Evolutionary conservation across 2,888 invertebrate species (phyloP).

Genomic region (Polydrusus tereticollis): DNA sequence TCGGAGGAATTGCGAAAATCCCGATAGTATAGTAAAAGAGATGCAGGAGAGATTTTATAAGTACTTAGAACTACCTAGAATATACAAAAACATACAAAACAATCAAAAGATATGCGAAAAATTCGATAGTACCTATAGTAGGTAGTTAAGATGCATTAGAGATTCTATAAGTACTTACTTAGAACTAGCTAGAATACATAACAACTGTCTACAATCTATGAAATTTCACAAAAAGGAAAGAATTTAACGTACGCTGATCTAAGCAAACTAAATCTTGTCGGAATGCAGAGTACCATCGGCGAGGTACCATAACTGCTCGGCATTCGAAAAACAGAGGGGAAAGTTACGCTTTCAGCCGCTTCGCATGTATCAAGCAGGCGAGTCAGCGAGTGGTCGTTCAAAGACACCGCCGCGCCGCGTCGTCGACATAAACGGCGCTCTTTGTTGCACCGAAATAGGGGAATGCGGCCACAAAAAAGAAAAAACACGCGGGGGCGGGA

Average conservation of each 20-base stretch:
- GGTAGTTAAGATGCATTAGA: no score
- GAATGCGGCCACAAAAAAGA: constrained; percentile 61
- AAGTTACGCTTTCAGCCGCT: neutral
- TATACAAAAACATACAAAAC: no score
- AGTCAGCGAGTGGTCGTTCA: constrained; percentile 35
- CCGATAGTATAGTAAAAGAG: no score
- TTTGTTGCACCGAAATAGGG: constrained; percentile 64
- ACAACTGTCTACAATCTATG: no score
- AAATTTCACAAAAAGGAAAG: neutral
- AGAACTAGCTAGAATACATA: no score
- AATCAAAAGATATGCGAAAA: no score
- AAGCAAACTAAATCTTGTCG: neutral
- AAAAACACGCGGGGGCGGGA: constrained; percentile 56
- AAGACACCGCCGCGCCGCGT: constrained; percentile 57
- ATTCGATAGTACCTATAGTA: no score
- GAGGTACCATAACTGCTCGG: neutral
- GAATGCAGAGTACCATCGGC: neutral
- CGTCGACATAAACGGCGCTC: constrained; percentile 60
- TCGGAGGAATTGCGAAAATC: no score
- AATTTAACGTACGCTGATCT: neutral
- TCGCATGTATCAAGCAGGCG: constrained; percentile 11
- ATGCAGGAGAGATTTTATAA: no score
- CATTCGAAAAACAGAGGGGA: neutral
- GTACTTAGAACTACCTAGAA: no score
- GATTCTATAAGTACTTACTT: no score